Base-by-base conservation (phyloP, 2,888 invertebrate species). In the Gari tellinella region DNA sequence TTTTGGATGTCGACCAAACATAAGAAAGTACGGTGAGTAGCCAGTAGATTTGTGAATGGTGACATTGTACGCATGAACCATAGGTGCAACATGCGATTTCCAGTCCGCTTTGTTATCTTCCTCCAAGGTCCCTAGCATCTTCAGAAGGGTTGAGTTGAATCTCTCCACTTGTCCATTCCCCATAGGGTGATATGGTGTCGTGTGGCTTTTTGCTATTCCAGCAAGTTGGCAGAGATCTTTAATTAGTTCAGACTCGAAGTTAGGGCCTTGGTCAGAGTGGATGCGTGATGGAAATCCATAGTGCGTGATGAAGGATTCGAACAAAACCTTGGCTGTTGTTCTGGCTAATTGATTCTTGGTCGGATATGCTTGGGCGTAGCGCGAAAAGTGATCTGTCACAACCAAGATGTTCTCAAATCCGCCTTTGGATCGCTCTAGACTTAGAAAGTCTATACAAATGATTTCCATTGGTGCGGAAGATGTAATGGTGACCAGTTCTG, bases 121-220 rank as follows among this genome's bases (percentile, higher is more conserved):
- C 25, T 64, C 64, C 3, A 64, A 37, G 4, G 64, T 64, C 3
- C 64, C 56, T 19, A 56, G 26, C 64, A 64, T 64, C 25, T 64
- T 38, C 1, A 65, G 37, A 5, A 65, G 21, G 8, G 49, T 65
- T 40, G 40, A 25, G 31, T 65, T 65, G 41, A 65, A 66, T 19
- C 65, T 10, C 45, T 66, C 65, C 0, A 40, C 38, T 49, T 41
- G 49, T 19, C 61, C 61, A 26, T 61, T 68, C n/a, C 56, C 56
- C 62, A 68, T 62, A 15, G 68, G 41, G 43, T 68, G 68, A 26
- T 68, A 68, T 4, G 62, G 62, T 7, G 62, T 68, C 3, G 69
- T 69, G 3, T 48, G 14, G 23, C 53, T 46, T 21, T 68, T 61
- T 1, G 37, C 23, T 8, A 55, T 26, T 17, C 60, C 40, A 12